These are phyloP conservation scores for Drosophila neonasuta DNA, from an alignment of 2,888 invertebrate genomes.

Conservation along the genomic window DNA sequence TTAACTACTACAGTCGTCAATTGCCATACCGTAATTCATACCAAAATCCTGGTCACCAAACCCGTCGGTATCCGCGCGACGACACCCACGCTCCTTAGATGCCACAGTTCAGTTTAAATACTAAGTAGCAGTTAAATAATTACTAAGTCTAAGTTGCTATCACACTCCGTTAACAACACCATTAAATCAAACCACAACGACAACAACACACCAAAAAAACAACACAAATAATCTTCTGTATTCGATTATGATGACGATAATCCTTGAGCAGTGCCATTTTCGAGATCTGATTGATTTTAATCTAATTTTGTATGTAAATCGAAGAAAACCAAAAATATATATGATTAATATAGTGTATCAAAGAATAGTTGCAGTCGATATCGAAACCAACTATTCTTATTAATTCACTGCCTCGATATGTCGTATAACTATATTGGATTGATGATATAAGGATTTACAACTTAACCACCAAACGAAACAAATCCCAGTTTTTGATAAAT, in stretches of 20 bases:
- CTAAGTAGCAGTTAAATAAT: constrained; percentile 71
- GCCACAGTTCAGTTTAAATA: constrained; percentile 52
- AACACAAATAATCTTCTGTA: constrained; percentile 1
- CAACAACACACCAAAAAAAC: constrained; percentile 2
- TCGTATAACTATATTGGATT: constrained; percentile 24
- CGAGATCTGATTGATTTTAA: constrained; percentile 36
- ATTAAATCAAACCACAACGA: constrained; percentile 12
- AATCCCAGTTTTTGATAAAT: constrained; percentile 60
- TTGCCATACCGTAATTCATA: constrained; percentile 33
- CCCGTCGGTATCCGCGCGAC: constrained; percentile 67
- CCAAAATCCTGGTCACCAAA: constrained; percentile 34
- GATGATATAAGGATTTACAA: constrained; percentile 42
- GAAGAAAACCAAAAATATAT: constrained; percentile 21
- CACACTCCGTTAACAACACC: constrained; percentile 37
- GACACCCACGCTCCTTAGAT: constrained; percentile 71
- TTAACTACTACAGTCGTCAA: constrained; percentile 40
- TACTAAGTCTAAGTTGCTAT: constrained; percentile 66
- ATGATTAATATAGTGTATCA: constrained; percentile 33
- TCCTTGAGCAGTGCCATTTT: constrained; percentile 45
- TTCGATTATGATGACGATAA: constrained; percentile 1
- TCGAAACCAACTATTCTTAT: constrained; percentile 16
- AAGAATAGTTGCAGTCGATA: constrained; percentile 31
- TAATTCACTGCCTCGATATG: constrained; percentile 60
- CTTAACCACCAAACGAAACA: constrained; percentile 49
- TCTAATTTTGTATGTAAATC: constrained; percentile 32